A percentile compares a stretch with the other conserved stretches of the same genome.
These are phyloP conservation scores for Cinara cedri DNA, from an alignment of 2,888 invertebrate species.

Conservation along the genomic window DNA sequence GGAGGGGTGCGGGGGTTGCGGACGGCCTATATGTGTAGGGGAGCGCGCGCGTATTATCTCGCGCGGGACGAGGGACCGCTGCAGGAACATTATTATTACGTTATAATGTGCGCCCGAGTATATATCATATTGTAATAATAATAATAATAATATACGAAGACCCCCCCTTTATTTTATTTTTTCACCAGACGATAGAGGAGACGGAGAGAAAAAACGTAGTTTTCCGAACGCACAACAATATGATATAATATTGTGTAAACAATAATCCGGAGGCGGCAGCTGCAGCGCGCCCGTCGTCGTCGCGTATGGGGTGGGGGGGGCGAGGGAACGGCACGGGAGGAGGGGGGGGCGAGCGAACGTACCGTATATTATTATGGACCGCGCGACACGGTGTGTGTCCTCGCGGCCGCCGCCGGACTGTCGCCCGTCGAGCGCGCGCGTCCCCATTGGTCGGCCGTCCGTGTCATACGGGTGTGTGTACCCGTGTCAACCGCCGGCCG, in stretches of 20 bases:
- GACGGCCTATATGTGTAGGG: constrained; percentile 1
- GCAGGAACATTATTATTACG: no score
- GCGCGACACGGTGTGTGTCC: neutral
- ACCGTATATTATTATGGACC: neutral
- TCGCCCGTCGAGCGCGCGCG: neutral
- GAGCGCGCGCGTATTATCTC: no score
- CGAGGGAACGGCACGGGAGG: neutral
- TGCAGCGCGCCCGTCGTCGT: neutral
- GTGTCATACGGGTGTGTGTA: constrained; percentile 23
- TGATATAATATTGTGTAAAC: no score
- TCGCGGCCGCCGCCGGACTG: constrained; percentile 12
- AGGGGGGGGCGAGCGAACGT: neutral
- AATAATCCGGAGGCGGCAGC: neutral
- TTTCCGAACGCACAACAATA: no score
- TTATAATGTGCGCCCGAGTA: no score
- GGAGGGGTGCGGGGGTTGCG: neutral
- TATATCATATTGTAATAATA: no score
- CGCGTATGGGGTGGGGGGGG: neutral
- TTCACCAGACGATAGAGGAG: no score
- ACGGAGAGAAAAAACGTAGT: neutral
- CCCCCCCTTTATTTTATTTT: no score
- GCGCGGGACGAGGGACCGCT: no score
- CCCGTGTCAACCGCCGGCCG: constrained; percentile 32
- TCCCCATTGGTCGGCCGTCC: constrained; percentile 33
- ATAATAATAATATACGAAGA: no score